Percentiles rank a stretch among this genome's conserved stretches.
Conservation (phyloP, 2,797 vertebrate genomes). For the Thunnus albacares region DNA sequence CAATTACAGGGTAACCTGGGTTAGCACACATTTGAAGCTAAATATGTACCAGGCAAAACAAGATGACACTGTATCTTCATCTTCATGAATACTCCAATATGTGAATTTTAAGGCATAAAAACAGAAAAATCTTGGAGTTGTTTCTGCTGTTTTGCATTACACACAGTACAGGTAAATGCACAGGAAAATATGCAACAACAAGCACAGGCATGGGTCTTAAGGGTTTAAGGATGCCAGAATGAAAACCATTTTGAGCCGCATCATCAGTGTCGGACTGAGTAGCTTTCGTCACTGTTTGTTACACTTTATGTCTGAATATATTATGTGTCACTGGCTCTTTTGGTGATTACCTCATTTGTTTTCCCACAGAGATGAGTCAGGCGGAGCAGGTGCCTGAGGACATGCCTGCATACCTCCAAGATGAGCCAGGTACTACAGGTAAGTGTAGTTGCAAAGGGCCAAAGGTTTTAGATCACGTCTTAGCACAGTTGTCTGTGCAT, state of each 20-base stretch:
- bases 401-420: constrained; percentile 88
- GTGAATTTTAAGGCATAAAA: neutral
- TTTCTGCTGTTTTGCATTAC: neutral
- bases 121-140: neutral
- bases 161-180: neutral
- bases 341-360: constrained; percentile 41
- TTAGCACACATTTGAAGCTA: neutral
- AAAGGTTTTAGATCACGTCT: neutral
- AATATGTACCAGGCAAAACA: neutral
- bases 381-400: constrained; percentile 89
- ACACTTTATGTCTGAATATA: neutral
- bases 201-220: neutral
- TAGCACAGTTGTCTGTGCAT: neutral
- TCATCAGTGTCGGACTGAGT: neutral
- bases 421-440: constrained; percentile 89
- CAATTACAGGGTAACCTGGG: neutral
- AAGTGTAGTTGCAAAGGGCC: neutral
- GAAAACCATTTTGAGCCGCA: neutral
- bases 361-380: constrained; percentile 91
- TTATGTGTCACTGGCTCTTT: neutral
- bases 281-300: neutral
- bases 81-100: neutral
- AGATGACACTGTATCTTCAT: neutral
- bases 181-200: neutral
- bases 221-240: neutral